Evolutionary conservation across 2,888 invertebrate species (phyloP), one percentile per base, ranked within the genome.

Genomic region (Lasius fuliginosus): DNA sequence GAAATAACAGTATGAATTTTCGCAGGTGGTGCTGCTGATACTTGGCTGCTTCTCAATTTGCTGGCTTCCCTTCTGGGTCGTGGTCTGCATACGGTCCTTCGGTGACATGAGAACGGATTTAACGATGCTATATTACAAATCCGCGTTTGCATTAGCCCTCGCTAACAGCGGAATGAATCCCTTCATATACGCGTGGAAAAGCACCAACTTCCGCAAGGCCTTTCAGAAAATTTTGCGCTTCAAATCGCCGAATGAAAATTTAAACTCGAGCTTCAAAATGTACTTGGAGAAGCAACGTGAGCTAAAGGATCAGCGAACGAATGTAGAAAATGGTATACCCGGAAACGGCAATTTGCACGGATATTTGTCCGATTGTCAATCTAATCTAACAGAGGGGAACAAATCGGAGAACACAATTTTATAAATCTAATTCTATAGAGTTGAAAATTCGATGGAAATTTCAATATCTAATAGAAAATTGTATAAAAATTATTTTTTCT

Each of bases 131-230:
- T 95, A 96, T 62, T 97, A 97, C 94, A 96, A 96, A 90, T 95
- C 96, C 23, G 96, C 97, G 73, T 97, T 97, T 85, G 96, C 97
- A 3, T 95, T 98, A 87, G 98, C 98, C 36, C 97, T 98, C 95
- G 96, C 97, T 76, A 98, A 98, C 94, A 98, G 98, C 11, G 97
- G 97, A 42, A 96, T 98, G 92, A 98, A 98, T 95, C 98, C 98
- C 0, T 95, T 98, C 65, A 98, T 98, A 91, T 98, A 98, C 95
- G 97, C 98, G 46, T 98, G 98, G 98, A 98, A 98, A 94, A 98
- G 98, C 94, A 96, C 96, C 9, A 97, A 97, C 87, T 98, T 98
- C 93, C 96, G 98, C 5, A 96, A 96, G 73, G 97, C 98, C 1
- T 98, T 98, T 93, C 95, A 96, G 46, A 96, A 96, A 87, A 95